Evolutionary conservation across 2,113 vertebrate species (phyloP), one percentile per base, ranked within the genome.

Genomic region (Brachionichthys hirsutus): DNA sequence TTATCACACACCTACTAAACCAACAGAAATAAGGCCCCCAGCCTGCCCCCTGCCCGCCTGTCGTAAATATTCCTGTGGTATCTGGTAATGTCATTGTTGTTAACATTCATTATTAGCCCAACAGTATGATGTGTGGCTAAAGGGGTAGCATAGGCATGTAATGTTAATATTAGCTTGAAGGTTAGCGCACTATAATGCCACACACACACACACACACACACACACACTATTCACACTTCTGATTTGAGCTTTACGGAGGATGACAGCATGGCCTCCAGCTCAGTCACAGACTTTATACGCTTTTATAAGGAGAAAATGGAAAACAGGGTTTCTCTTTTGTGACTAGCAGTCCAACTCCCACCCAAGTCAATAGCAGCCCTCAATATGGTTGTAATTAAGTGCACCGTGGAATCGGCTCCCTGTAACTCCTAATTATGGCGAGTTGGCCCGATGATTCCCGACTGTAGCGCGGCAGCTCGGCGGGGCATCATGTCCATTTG

Each of bases 71-170:
- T 87, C 80, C 69, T 70, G 62, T 86, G 78, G 57, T 88, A 87
- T 89, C 84, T 80, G 86, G 83, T 89, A 87, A 89, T 88, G 86
- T 86, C 88, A 88, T 83, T 83, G 82, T 84, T 89, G 88, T 84
- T 89, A 86, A 87, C 84, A 82, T 86, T 83, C 81, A 86, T 86
- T 89, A 87, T 85, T 88, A 87, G 81, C 78, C 83, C 71, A 76
- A 79, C 72, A 88, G 85, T 85, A 80, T 85, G 84, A 88, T 88
- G 85, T 87, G 78, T 80, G 82, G 82, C 81, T 84, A 77, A 80
- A 78, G 86, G 84, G 85, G 65, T 82, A 82, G 80, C 80, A 86
- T 81, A 75, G 82, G 82, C 86, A 87, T 87, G 86, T 85, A 88
- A 89, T 89, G 85, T 86, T 88, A 89, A 89, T 88, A 88, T 88